Conservation (phyloP, 2,797 vertebrate species). For the Bryconaethiops microstoma region DNA sequence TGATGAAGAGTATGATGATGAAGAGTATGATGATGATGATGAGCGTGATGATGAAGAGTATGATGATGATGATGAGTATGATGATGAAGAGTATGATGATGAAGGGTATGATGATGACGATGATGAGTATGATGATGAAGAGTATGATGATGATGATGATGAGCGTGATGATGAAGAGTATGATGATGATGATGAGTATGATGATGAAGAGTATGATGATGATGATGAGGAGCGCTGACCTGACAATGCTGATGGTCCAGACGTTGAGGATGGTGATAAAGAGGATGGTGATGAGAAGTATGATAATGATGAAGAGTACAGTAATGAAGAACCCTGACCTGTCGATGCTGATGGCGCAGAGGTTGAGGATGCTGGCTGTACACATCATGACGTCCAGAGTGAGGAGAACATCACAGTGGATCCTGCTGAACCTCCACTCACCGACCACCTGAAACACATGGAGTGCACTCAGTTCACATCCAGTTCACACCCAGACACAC, state of each 20-base stretch:
- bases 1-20: no score
- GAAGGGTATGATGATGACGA: neutral
- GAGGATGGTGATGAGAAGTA: neutral
- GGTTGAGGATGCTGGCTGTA: slow-evolving; percentile 84
- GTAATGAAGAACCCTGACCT: slow-evolving; percentile 62
- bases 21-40: no score
- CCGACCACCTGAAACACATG: slow-evolving; percentile 74
- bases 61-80: no score
- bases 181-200: no score
- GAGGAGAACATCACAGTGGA: slow-evolving; percentile 81
- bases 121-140: neutral
- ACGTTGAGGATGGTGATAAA: neutral
- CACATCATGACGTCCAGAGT: slow-evolving; percentile 85
- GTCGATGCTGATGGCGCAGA: slow-evolving; percentile 84
- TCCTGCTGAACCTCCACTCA: slow-evolving; percentile 79
- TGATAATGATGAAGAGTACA: neutral
- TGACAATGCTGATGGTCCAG: no score
- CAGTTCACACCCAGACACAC: neutral
- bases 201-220: no score
- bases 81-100: neutral
- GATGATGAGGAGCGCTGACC: neutral
- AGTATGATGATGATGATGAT: no score
- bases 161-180: neutral
- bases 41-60: no score
- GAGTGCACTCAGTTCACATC: neutral